Base-by-base conservation (phyloP, 2,113 vertebrate species). In the Corydoras maculifer region DNA sequence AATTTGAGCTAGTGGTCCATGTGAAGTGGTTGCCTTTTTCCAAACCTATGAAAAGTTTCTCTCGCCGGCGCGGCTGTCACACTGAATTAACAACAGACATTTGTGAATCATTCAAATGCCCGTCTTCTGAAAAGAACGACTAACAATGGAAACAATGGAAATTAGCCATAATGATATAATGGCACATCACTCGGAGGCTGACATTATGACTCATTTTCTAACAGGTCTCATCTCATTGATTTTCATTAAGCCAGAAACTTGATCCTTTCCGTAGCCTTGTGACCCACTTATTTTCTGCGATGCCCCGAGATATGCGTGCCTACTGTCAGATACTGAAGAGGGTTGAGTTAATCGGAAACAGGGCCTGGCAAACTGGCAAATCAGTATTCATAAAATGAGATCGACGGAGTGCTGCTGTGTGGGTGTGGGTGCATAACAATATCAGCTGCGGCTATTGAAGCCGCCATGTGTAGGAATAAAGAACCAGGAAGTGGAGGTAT, bases 101-200 rank as follows among this genome's bases (percentile, higher is more conserved):
- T 69, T 72, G 65, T 79, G 81, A 85, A 82, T 84, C 79, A 81
- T 82, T 80, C 69, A 62, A 75, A 82, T 74, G 72, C 15, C 54
- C 81, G 75, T 84, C 82, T 75, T 65, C 77, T 63, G 62, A 82
- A 81, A 82, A 76, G 78, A 83, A 78, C 79, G 75, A 77, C 80
- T 81, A 82, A 86, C 84, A 85, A 85, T 81, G 76, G 76, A 81
- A 77, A 73, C 79, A 83, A 77, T 84, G 84, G 76, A 85, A 86
- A 90, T 86, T 82, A 87, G 79, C 78, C 80, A 69, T 86, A 86
- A 87, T 87, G 84, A 82, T 79, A 85, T 88, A 88, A 89, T 86
- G 79, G 82, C 75, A 58, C 72, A 77, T 79, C 84, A 84, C 77
- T 85, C 84, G 67, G 74, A 80, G 81, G 74, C 81, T 84, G 84